Conservation (phyloP, 2,113 vertebrate genomes). For the Ibidorhyncha struthersii region DNA sequence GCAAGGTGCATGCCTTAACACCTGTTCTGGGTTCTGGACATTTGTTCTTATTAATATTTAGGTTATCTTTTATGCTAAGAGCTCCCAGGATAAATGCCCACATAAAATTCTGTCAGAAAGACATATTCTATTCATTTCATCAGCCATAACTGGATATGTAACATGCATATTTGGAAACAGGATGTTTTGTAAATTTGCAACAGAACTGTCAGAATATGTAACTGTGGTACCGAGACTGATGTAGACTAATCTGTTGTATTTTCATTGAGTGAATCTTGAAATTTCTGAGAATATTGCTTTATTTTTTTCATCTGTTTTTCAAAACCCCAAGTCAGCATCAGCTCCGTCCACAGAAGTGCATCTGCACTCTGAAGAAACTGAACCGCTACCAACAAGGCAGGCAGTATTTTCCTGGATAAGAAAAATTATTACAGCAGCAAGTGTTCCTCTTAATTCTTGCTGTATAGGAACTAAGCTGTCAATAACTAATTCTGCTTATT, state of each 20-base stretch:
- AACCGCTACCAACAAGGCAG: not conserved
- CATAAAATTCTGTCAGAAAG: not conserved
- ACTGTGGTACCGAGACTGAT: not conserved
- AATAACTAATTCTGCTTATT: not conserved
- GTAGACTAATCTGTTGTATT: not conserved
- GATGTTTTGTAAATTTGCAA: not conserved
- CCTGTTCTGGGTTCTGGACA: not conserved
- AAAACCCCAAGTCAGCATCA: not conserved
- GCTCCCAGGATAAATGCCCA: not conserved
- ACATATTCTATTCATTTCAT: not conserved
- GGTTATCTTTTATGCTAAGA: not conserved
- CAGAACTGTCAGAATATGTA: not conserved
- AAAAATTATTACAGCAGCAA: not conserved
- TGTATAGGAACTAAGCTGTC: not conserved
- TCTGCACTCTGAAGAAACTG: not conserved
- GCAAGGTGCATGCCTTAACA: not conserved
- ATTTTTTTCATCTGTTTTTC: not conserved
- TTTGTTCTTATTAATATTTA: slow-evolving; percentile 26
- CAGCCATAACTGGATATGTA: not conserved
- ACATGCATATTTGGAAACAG: not conserved
- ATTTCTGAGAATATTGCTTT: not conserved
- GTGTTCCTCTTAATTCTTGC: not conserved
- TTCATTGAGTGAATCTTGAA: not conserved
- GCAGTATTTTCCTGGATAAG: not conserved
- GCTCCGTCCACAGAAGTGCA: not conserved